Base-by-base conservation (phyloP, 23 tunicate genomes). In the Phallusia fumigata region DNA sequence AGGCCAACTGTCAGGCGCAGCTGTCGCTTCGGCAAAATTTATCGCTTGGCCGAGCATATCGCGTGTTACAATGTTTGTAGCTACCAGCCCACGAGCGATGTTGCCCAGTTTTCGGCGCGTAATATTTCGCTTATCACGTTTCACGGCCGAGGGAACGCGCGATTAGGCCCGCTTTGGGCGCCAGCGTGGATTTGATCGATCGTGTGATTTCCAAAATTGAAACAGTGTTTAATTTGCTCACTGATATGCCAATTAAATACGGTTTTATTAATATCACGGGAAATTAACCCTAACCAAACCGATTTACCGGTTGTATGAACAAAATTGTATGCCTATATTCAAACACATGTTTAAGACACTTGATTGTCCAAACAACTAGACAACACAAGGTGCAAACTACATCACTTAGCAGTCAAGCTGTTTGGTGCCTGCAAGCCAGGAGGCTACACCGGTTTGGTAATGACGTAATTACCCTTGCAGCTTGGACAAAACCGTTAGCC, bases 1-100 rank as follows among this genome's bases (percentile, higher is more conserved):
- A 16, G 69, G 69, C 69, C 69, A 58, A 58, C 69, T 58, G 69
- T 58, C 69, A 16, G 28, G 28, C 69, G 69, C 69, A 58, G 69
- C 69, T 58, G 69, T 58, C 69, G 69, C 69, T 21, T 21, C 69
- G 3, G 16, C 69, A 58, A 22, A 58, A 58, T 58, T 58, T 22
- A 11, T 58, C 69, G 69, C 69, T 21, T 58, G 28, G 28, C 3
- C 69, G 69, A 58, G 5, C 69, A 58, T 24, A 24, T 6, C 16
- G 28, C 69, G 26, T 24, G 69, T 58, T 58, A 58, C 69, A 58
- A 58, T 58, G 69, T 58, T 58, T 58, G 69, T 13, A 40, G 69
- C 69, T 6, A 21, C 2, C 69, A 11, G 69, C 26, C 15, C 16
- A 58, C 13, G 10, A 40, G 10, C 47, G 47, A 40, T 58, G 69